phyloP scores from a whole-genome alignment of 1,140 invertebrate genomes.

The Trichonephila inaurata region DNA sequence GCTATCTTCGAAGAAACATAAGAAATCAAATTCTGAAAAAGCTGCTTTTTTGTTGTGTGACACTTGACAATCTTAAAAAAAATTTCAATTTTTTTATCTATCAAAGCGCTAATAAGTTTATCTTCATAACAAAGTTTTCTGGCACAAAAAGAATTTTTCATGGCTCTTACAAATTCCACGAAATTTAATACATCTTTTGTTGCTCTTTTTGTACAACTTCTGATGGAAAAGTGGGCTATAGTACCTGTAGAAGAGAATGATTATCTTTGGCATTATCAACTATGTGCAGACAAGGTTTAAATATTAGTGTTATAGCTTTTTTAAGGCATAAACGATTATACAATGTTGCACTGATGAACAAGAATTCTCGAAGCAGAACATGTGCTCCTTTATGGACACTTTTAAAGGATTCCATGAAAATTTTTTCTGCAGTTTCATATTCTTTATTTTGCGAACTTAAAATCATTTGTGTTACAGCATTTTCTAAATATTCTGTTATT shows the following conservation, averaged over 20 bases:
- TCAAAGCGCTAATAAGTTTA: conserved; percentile 17
- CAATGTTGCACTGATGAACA: conserved; percentile 67
- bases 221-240: conserved; percentile 62
- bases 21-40: conserved; percentile 58
- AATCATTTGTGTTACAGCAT: conserved; percentile 67
- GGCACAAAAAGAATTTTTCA: conserved; percentile 50
- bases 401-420: conserved; percentile 67
- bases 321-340: conserved; percentile 71
- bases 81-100: conserved; percentile 36
- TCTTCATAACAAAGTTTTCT: conserved; percentile 60
- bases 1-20: conserved; percentile 43
- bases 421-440: conserved; percentile 57
- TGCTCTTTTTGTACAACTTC: neutral
- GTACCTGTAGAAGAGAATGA: conserved; percentile 62
- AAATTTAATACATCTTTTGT: conserved; percentile 1
- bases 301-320: conserved; percentile 61
- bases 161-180: conserved; percentile 41
- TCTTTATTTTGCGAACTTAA: conserved; percentile 30
- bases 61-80: conserved; percentile 28
- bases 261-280: conserved; percentile 59
- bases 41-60: neutral
- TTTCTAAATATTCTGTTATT: conserved; percentile 41
- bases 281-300: conserved; percentile 54
- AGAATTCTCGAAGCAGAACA: conserved; percentile 71
- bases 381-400: conserved; percentile 76